These are phyloP conservation scores for Enteromius afrohamiltoni DNA, from an alignment of 2,797 vertebrate genomes.

Conservation along the genomic window DNA sequence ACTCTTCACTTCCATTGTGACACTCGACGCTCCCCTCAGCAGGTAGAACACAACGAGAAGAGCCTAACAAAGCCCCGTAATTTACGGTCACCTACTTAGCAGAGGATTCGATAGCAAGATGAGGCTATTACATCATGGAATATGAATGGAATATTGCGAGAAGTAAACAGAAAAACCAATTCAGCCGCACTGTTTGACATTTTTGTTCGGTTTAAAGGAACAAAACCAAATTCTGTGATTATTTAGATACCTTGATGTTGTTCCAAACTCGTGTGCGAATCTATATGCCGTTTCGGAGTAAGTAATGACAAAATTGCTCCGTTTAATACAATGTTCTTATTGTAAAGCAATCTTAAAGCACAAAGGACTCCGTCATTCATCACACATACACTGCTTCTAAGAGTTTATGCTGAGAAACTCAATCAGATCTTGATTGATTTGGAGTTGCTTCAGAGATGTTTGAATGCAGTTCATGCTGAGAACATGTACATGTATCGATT, in stretches of 20 bases:
- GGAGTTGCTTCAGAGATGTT: not conserved
- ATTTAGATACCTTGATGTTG: not conserved
- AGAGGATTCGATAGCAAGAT: not conserved
- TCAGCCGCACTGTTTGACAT: not conserved
- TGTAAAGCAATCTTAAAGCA: not conserved
- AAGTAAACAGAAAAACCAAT: not conserved
- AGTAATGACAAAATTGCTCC: not conserved
- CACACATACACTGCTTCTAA: not conserved
- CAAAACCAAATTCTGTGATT: not conserved
- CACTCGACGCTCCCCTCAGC: not conserved
- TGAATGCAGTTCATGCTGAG: slow-evolving; percentile 8
- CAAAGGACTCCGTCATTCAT: not conserved
- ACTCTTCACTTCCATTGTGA: slow-evolving; percentile 30
- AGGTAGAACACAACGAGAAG: slow-evolving; percentile 11
- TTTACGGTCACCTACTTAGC: not conserved
- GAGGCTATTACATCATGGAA: not conserved
- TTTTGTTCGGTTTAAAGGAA: not conserved
- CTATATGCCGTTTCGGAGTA: not conserved
- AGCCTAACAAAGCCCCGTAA: slow-evolving; percentile 2
- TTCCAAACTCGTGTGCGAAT: not conserved
- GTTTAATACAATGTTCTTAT: not conserved
- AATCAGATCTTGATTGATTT: slow-evolving; percentile 28
- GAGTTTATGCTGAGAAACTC: slow-evolving; percentile 5
- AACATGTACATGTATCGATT: not conserved
- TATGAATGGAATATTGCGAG: not conserved